Conservation (phyloP, 2,797 vertebrate species). For the Iguana delicatissima region DNA sequence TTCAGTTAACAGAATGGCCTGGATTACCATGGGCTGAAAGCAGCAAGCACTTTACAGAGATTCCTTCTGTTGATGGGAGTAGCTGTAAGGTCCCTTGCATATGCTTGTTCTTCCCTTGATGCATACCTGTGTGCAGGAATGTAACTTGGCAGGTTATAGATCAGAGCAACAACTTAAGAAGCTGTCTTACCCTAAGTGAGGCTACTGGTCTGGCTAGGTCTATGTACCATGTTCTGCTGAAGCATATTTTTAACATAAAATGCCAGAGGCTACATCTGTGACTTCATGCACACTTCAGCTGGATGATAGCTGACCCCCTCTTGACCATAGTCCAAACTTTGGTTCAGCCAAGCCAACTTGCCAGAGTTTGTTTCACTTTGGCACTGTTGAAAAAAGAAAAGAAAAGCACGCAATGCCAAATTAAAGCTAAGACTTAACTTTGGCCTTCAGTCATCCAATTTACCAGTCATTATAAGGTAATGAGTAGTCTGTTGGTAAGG, state of each 20-base stretch:
- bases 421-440: background rate
- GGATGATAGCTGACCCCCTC: background rate
- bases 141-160: background rate
- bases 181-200: too few relatives aligned
- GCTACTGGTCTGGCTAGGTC: background rate
- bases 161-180: background rate
- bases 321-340: background rate
- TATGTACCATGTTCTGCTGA: background rate
- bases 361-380: background rate
- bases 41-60: background rate
- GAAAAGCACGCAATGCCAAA: too few relatives aligned
- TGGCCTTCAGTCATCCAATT: background rate
- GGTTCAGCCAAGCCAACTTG: background rate
- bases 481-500: background rate
- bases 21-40: too few relatives aligned
- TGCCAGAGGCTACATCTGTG: background rate
- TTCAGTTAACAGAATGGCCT: too few relatives aligned
- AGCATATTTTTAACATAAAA: background rate
- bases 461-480: background rate
- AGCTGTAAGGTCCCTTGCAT: too few relatives aligned
- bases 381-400: background rate
- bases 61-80: background rate
- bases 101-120: background rate
- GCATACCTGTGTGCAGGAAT: too few relatives aligned
- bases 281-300: background rate